phyloP scores from a whole-genome alignment of 2,888 invertebrate genomes.

The Hypercompe scribonia region DNA sequence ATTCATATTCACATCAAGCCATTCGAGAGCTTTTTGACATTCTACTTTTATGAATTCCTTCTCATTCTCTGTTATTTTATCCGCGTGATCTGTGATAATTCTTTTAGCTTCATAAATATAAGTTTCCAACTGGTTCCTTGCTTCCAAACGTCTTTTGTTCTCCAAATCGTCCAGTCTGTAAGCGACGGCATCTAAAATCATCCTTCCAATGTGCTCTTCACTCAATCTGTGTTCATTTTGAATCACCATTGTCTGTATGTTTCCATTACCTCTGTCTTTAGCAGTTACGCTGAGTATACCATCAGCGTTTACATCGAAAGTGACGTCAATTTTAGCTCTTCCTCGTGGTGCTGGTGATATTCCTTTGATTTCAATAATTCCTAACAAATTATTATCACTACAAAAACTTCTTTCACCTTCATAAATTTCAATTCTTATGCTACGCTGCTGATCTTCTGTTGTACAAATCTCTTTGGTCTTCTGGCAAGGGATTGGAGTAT shows the following conservation, averaged over 20 bases:
- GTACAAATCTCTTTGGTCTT: conserved; percentile 72
- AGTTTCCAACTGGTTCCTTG: conserved; percentile 70
- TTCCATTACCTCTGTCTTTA: conserved; percentile 67
- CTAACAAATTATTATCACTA: conserved; percentile 72
- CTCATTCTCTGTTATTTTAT: conserved; percentile 58
- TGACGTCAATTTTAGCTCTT: conserved; percentile 69
- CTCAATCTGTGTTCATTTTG: conserved; percentile 65
- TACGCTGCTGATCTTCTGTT: conserved; percentile 70
- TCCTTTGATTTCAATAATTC: conserved; percentile 67
- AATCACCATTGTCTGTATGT: conserved; percentile 61
- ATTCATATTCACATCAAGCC: conserved; percentile 68
- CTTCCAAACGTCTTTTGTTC: conserved; percentile 65
- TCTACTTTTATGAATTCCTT: conserved; percentile 60
- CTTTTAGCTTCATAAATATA: conserved; percentile 70
- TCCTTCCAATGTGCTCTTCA: conserved; percentile 62
- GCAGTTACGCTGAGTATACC: conserved; percentile 72
- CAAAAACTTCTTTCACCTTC: conserved; percentile 75
- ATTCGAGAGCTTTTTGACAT: conserved; percentile 61
- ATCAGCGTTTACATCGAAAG: conserved; percentile 70
- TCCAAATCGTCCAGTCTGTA: conserved; percentile 70
- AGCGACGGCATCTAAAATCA: conserved; percentile 67
- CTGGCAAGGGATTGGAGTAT: conserved; percentile 72
- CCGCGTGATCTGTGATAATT: conserved; percentile 57
- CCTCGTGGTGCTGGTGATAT: conserved; percentile 75
- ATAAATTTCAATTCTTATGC: conserved; percentile 75